phyloP scores from a whole-genome alignment of 2,113 vertebrate genomes.

The Pelobates fuscus region DNA sequence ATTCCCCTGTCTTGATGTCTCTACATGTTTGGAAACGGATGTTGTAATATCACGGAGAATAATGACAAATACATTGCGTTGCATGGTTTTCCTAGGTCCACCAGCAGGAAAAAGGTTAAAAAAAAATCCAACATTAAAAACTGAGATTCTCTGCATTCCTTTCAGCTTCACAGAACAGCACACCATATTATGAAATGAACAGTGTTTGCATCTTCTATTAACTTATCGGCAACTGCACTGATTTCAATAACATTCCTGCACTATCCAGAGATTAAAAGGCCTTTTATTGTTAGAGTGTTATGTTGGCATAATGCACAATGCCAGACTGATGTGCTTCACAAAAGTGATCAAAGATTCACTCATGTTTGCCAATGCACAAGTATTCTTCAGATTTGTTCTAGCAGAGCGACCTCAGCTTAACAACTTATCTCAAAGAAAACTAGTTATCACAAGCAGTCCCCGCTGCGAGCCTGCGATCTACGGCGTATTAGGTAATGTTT shows the following conservation, averaged over 20 bases:
- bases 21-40: no score
- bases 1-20: no score
- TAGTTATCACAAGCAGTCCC: slow-evolving; percentile 76
- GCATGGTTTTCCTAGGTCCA: no score
- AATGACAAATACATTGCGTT: no score
- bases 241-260: slow-evolving; percentile 89
- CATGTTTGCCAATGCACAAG: slow-evolving; percentile 79
- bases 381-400: slow-evolving; percentile 83
- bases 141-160: slow-evolving; percentile 85
- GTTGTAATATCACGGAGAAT: no score
- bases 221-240: slow-evolving; percentile 84
- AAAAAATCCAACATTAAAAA: neutral
- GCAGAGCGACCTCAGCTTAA: slow-evolving; percentile 82
- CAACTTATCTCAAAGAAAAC: slow-evolving; percentile 88
- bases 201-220: slow-evolving; percentile 94
- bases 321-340: slow-evolving; percentile 92
- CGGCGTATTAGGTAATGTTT: slow-evolving; percentile 69
- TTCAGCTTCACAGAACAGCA: slow-evolving; percentile 86
- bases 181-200: slow-evolving; percentile 89
- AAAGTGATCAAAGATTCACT: slow-evolving; percentile 92
- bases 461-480: slow-evolving; percentile 69
- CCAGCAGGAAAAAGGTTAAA: slow-evolving; percentile 21
- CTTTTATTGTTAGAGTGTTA: slow-evolving; percentile 75
- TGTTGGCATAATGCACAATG: slow-evolving; percentile 94
- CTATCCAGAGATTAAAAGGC: slow-evolving; percentile 87